Conservation (phyloP, 2,888 invertebrate genomes). For the Thyatira batis region DNA sequence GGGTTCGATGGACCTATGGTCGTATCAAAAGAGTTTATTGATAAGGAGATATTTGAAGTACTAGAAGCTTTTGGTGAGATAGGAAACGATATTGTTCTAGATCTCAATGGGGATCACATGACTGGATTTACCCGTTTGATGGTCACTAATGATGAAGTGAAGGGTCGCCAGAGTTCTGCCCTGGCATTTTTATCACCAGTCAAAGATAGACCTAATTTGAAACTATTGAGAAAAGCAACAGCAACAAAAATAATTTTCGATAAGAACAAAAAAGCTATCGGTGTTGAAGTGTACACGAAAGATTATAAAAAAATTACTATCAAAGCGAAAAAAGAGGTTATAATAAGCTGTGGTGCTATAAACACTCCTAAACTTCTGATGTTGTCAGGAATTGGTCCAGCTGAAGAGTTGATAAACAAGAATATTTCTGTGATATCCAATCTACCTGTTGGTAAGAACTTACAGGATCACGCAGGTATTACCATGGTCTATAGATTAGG, state of each 20-base stretch:
- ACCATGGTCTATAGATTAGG: slow-evolving; percentile 36
- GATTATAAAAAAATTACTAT: slow-evolving; percentile 37
- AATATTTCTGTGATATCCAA: slow-evolving; percentile 56
- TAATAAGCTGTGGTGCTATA: slow-evolving; percentile 69
- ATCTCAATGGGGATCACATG: slow-evolving; percentile 13
- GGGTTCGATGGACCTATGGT: slow-evolving; percentile 62
- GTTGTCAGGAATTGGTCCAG: slow-evolving; percentile 75
- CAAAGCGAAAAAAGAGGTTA: slow-evolving; percentile 64
- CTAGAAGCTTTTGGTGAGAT: slow-evolving; percentile 60
- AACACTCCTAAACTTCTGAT: slow-evolving; percentile 72
- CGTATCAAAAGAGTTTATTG: slow-evolving; percentile 38
- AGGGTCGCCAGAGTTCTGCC: slow-evolving; percentile 15
- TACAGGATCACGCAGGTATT: slow-evolving; percentile 67
- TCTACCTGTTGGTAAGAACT: slow-evolving; percentile 67
- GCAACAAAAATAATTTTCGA: slow-evolving; percentile 77
- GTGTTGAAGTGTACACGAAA: slow-evolving; percentile 55
- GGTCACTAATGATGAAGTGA: slow-evolving; percentile 19
- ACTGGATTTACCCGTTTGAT: slow-evolving; percentile 18
- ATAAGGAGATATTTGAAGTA: slow-evolving; percentile 9
- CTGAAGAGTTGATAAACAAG: slow-evolving; percentile 44
- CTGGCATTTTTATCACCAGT: slow-evolving; percentile 39
- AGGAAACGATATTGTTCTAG: slow-evolving; percentile 47
- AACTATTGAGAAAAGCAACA: slow-evolving; percentile 63
- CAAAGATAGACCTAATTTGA: slow-evolving; percentile 43
- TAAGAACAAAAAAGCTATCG: slow-evolving; percentile 57